A percentile compares a stretch with the other conserved stretches of the same genome.
Evolutionary conservation across 2,888 invertebrate species (phyloP).

Genomic region (Limnephilus lunatus): DNA sequence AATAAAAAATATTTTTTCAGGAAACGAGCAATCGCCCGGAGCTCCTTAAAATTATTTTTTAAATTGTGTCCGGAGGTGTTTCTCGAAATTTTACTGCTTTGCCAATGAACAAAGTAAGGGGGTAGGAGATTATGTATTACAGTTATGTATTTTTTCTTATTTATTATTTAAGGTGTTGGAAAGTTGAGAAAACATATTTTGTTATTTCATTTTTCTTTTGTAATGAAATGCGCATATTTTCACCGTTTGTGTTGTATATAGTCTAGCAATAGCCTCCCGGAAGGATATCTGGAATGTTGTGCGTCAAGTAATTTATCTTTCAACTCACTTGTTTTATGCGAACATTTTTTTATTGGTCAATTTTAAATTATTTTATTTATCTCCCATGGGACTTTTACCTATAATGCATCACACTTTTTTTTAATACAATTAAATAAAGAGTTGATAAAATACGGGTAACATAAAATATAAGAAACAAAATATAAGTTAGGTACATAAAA

Average conservation of each 20-base stretch:
- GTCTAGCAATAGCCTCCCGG: background rate
- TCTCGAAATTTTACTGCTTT: background rate
- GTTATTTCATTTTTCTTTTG: background rate
- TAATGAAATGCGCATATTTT: background rate
- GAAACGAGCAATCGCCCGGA: background rate
- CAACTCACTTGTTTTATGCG: too few species aligned
- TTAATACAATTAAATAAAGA: too few species aligned
- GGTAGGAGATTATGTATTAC: background rate
- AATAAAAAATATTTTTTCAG: conserved; percentile 22
- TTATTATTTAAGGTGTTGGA: conserved; percentile 23
- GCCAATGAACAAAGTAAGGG: conserved; percentile 21
- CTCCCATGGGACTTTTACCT: too few species aligned
- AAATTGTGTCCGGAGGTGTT: conserved; percentile 19
- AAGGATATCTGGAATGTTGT: background rate
- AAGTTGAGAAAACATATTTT: background rate
- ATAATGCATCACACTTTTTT: too few species aligned
- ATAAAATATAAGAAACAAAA: too few species aligned
- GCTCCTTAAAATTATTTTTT: background rate
- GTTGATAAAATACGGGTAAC: too few species aligned
- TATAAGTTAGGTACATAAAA: too few species aligned
- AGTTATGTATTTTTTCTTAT: background rate
- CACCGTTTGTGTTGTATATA: background rate
- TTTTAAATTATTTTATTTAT: too few species aligned
- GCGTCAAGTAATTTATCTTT: background rate
- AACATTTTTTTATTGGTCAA: background rate